phyloP scores from a whole-genome alignment of 2,113 vertebrate genomes.

The Anguilla rostrata region DNA sequence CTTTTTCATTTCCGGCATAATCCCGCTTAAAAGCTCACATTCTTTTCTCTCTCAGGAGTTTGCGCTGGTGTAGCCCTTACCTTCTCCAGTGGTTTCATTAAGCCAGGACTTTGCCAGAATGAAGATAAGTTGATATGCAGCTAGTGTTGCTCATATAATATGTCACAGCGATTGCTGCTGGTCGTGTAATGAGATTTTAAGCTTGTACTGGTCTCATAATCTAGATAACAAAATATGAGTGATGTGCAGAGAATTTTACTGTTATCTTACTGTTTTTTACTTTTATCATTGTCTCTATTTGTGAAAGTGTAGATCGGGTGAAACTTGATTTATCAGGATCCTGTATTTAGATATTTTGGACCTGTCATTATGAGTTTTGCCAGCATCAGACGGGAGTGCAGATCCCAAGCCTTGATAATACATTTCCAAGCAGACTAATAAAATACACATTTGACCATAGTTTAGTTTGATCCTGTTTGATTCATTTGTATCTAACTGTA shows the following conservation, averaged over 20 bases:
- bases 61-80: constrained; percentile 38
- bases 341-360: constrained; percentile 14
- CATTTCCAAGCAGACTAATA: constrained; percentile 11
- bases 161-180: constrained; percentile 75
- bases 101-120: constrained; percentile 77
- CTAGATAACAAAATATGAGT: constrained; percentile 84
- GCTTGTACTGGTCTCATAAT: constrained; percentile 77
- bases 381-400: neutral
- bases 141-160: constrained; percentile 72
- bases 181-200: constrained; percentile 70
- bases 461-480: neutral
- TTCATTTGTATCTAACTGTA: neutral
- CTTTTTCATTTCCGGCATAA: constrained; percentile 82
- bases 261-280: constrained; percentile 52
- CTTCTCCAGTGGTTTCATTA: constrained; percentile 73
- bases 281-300: constrained; percentile 65
- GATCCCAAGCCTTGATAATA: constrained; percentile 14
- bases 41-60: constrained; percentile 51
- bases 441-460: neutral
- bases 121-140: constrained; percentile 88
- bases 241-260: constrained; percentile 64
- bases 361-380: constrained; percentile 9
- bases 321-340: constrained; percentile 35
- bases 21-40: constrained; percentile 56
- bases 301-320: constrained; percentile 41